phyloP scores from a whole-genome alignment of 2,113 vertebrate genomes.

The Megaceryle torquata region DNA sequence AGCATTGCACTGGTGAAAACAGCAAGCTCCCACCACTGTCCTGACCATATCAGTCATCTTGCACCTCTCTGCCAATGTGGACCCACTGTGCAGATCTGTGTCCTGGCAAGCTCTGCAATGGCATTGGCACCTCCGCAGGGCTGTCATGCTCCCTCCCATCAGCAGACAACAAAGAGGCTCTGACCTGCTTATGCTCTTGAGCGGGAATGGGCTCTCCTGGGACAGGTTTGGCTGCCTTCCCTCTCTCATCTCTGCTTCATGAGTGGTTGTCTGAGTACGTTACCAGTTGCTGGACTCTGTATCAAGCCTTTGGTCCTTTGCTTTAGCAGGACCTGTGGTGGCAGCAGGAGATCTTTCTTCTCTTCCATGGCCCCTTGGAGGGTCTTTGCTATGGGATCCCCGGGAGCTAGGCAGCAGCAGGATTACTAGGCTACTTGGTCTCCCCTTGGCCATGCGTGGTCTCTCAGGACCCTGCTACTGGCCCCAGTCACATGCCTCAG shows the following conservation, averaged over 20 bases:
- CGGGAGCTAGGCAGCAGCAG: too few species aligned
- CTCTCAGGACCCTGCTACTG: too few species aligned
- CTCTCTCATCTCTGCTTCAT: neutral
- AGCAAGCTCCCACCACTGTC: neutral
- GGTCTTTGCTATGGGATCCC: neutral
- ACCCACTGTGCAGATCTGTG: neutral
- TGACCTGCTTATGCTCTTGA: neutral
- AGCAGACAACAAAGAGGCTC: neutral
- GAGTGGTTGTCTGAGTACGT: neutral
- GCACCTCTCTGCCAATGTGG: neutral
- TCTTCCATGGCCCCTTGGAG: neutral
- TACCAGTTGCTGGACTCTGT: fast-evolving
- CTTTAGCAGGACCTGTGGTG: neutral
- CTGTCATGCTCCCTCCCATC: neutral
- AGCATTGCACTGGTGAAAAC: fast-evolving
- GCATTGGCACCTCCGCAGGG: neutral
- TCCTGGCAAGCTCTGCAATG: neutral
- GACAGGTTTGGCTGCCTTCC: neutral
- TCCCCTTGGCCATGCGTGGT: too few species aligned
- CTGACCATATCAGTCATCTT: neutral
- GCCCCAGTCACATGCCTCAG: fast-evolving
- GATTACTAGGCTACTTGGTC: too few species aligned
- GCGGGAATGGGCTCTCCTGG: neutral
- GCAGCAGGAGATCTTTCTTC: neutral
- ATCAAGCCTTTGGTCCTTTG: neutral